phyloP scores from a whole-genome alignment of 1,140 invertebrate genomes.

The Scaptomyza pallida region DNA sequence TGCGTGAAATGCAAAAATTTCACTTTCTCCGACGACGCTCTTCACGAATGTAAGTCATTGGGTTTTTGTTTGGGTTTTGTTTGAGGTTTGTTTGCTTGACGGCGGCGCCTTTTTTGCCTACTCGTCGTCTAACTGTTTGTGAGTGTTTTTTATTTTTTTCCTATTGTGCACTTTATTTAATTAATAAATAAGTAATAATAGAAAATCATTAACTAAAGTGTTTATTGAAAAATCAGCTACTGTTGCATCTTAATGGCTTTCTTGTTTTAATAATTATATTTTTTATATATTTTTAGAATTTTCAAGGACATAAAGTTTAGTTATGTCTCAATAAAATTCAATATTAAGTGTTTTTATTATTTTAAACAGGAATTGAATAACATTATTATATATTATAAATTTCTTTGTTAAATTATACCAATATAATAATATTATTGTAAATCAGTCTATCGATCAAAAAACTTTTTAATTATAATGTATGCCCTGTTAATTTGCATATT shows the following conservation, averaged over 20 bases:
- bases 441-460: not conserved
- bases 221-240: not conserved
- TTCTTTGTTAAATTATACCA: too few species aligned
- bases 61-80: conserved; percentile 45
- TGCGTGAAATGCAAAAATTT: conserved; percentile 77
- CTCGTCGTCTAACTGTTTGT: conserved; percentile 32
- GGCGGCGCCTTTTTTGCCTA: conserved; percentile 43
- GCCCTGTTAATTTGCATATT: not conserved
- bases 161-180: conserved; percentile 16
- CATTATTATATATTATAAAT: too few species aligned
- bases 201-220: conserved; percentile 8
- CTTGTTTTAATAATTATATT: too few species aligned
- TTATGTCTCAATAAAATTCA: too few species aligned
- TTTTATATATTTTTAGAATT: not conserved
- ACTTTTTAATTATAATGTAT: not conserved
- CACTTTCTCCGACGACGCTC: conserved; percentile 71
- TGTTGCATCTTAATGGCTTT: not conserved
- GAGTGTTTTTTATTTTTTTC: not conserved
- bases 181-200: conserved; percentile 22
- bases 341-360: too few species aligned
- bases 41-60: conserved; percentile 75
- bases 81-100: conserved; percentile 3
- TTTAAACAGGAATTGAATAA: too few species aligned
- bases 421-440: too few species aligned
- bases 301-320: too few species aligned